Evolutionary conservation across 53 echinoderm and acorn worm species (phyloP), one percentile per base, ranked within the genome.

Genomic region (Apostichopus leukothele): DNA sequence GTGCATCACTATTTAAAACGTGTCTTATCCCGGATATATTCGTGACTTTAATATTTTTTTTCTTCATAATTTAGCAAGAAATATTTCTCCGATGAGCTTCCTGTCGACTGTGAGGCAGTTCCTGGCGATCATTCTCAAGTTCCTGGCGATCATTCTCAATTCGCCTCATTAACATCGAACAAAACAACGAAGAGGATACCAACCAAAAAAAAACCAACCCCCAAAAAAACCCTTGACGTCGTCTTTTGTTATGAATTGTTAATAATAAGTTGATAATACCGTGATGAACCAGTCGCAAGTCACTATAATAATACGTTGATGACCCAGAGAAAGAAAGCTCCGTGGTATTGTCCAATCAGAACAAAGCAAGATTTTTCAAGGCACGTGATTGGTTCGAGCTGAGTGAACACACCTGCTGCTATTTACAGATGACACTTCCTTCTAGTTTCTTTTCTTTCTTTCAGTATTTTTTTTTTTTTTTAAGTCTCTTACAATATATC

Each of bases 371-470:
- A 54, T 54, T 81, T 81, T 71, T 81, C 22, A 19, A 81, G 60
- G 81, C 81, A 81, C 81, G 14, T 81, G 81, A 81, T 81, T 81
- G 81, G 81, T 81, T 81, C 81, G 59, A 81, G 55, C 81, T 81
- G 81, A 81, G 55, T 81, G 81, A 81, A 51, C 81, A 81, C 81
- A 81, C 81, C 81, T 81, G 81, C 81, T 22, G 16, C 20, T 57
- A 57, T 71, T 71, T 71, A 71, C 71, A 21, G 71, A 71, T 16
- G 16, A 71, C 16, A 18, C 71, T 71, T 19, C 16, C 39, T 39
- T 39, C 39, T 39, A 39, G 39, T 39, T 39, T 39, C 39, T 39
- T 39, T 39, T 39, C 39, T 39, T 11, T 16, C 0, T 11, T 63
- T 16, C 0, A 5, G 25, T 25, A 25, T 63, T 63, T 16, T 1